A percentile compares a stretch with the other conserved stretches of the same genome.
Evolutionary conservation across 1,140 invertebrate species (phyloP).

Genomic region (Eriosoma lanigerum): DNA sequence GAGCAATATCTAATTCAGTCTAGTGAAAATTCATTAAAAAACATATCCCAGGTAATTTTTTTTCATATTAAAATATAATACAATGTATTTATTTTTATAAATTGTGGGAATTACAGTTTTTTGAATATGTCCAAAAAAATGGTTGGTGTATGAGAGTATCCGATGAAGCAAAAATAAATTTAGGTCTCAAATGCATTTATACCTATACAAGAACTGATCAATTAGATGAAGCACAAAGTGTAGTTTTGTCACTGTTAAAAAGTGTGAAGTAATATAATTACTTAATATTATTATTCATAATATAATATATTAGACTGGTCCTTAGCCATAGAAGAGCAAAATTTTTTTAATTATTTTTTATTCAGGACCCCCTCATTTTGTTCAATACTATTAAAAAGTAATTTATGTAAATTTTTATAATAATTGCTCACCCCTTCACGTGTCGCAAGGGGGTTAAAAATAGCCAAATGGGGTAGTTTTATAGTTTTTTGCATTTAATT

Average conservation of each 20-base stretch:
- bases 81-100: background rate
- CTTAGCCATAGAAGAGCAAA: no score
- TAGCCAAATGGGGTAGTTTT: no score
- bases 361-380: no score
- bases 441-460: no score
- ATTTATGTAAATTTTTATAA: no score
- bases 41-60: constrained; percentile 13
- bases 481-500: no score
- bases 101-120: background rate
- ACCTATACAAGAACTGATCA: constrained; percentile 35
- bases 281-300: no score
- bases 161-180: constrained; percentile 24
- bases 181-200: constrained; percentile 34
- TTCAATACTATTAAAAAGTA: no score
- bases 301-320: no score
- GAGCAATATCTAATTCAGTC: constrained; percentile 29
- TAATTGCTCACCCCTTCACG: no score
- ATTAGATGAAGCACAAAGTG: constrained; percentile 30
- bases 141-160: constrained; percentile 24
- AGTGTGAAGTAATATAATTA: constrained; percentile 38
- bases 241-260: constrained; percentile 34
- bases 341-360: no score
- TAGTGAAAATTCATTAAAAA: constrained; percentile 23
- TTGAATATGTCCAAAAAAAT: constrained; percentile 35
- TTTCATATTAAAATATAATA: no score